phyloP scores from a whole-genome alignment of 1,140 invertebrate species.

The Hyles euphorbiae region DNA sequence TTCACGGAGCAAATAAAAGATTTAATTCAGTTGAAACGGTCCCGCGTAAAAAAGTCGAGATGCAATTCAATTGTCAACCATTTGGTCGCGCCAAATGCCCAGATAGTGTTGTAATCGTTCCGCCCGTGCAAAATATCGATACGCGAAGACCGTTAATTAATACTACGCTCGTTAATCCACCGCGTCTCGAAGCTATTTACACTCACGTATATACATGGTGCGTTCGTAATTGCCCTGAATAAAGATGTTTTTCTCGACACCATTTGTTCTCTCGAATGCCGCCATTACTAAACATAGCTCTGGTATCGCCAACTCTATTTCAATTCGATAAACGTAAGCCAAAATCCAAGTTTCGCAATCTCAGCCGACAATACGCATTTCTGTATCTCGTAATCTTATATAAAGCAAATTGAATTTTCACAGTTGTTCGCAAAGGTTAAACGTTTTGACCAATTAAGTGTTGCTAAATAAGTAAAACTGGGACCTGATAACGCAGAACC shows the following conservation, averaged over 20 bases:
- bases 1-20: too few species aligned
- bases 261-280: conserved; percentile 5
- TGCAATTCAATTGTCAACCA: too few species aligned
- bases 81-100: too few species aligned
- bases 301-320: conserved; percentile 19
- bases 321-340: conserved; percentile 12
- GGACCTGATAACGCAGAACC: conserved; percentile 12
- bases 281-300: conserved; percentile 24
- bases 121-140: conserved; percentile 16
- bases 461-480: conserved; percentile 29
- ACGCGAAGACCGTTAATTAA: conserved; percentile 20
- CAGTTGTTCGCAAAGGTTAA: conserved; percentile 16
- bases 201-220: conserved; percentile 10
- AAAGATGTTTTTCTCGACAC: conserved; percentile 28
- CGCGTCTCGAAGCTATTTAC: conserved; percentile 18
- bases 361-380: neutral
- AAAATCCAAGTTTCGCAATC: conserved; percentile 10
- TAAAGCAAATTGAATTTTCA: conserved; percentile 20
- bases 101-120: too few species aligned
- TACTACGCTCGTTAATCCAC: conserved; percentile 20
- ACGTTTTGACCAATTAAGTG: conserved; percentile 26
- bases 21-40: too few species aligned
- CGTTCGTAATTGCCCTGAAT: conserved; percentile 23
- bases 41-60: too few species aligned
- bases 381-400: conserved; percentile 14